A percentile compares a stretch with the other conserved stretches of the same genome.
phyloP scores from a whole-genome alignment of 2,113 vertebrate species.

The Platysteira castanea region DNA sequence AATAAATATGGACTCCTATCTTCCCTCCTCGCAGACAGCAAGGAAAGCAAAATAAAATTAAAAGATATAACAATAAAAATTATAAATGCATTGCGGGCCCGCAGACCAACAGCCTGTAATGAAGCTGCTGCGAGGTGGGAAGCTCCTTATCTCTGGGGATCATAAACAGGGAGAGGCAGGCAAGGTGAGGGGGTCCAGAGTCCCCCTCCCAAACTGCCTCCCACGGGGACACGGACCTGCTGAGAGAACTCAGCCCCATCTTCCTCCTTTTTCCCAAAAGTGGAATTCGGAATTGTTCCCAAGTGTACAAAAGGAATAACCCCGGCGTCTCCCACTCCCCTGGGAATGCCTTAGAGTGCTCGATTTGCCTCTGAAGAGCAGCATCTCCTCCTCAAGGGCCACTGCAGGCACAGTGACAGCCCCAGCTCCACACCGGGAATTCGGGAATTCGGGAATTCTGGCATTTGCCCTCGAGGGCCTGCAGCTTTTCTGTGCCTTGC shows the following conservation, averaged over 20 bases:
- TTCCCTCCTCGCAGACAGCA: conserved; percentile 67
- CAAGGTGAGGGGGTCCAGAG: neutral
- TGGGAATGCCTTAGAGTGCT: rapidly evolving
- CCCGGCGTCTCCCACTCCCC: rapidly evolving
- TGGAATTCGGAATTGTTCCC: neutral
- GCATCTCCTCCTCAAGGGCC: neutral
- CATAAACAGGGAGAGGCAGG: neutral
- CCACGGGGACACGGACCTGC: rapidly evolving
- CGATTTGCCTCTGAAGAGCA: neutral
- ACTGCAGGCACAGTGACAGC: neutral
- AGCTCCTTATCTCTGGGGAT: neutral
- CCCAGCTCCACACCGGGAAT: neutral
- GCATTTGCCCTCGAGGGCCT: rapidly evolving
- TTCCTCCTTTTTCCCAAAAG: rapidly evolving
- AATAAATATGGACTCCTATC: conserved; percentile 81
- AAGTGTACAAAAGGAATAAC: neutral
- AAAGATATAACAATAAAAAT: conserved; percentile 87
- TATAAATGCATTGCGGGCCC: conserved; percentile 75
- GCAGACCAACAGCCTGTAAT: conserved; percentile 23
- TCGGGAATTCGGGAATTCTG: neutral
- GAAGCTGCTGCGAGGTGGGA: neutral
- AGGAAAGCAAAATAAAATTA: conserved; percentile 82
- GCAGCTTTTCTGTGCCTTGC: neutral
- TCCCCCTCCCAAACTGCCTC: neutral
- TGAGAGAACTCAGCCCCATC: rapidly evolving